Evolutionary conservation across 2,113 vertebrate species (phyloP).

Genomic region (Otolemur garnettii): DNA sequence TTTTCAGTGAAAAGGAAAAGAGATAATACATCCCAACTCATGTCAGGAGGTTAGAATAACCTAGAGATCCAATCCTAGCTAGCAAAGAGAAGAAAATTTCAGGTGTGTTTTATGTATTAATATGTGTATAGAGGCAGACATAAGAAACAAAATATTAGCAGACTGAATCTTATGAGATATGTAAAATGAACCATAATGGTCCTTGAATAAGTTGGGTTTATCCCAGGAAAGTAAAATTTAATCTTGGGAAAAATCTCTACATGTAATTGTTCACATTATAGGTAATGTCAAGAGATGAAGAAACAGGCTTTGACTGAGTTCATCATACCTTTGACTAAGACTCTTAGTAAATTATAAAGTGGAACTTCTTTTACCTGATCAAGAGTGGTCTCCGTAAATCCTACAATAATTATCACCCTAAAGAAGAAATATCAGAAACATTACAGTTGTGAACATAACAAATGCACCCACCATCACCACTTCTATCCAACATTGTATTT

Average conservation of each 20-base stretch:
- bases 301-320: slow-evolving; percentile 11
- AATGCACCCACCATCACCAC: neutral
- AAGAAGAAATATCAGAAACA: neutral
- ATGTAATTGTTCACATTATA: neutral
- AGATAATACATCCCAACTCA: neutral
- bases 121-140: neutral
- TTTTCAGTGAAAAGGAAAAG: slow-evolving; percentile 36
- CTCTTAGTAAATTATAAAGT: slow-evolving; percentile 36
- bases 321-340: neutral
- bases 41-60: neutral
- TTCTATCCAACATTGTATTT: neutral
- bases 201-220: neutral
- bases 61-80: neutral
- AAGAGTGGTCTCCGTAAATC: slow-evolving; percentile 1
- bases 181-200: neutral
- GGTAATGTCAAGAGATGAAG: neutral
- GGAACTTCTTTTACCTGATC: neutral
- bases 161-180: neutral
- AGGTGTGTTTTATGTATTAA: neutral
- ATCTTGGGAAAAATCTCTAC: slow-evolving; percentile 1
- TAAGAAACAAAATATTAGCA: neutral
- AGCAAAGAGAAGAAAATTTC: neutral
- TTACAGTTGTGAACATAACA: slow-evolving; percentile 8
- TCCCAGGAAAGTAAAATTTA: slow-evolving; percentile 34
- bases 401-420: neutral